These are phyloP conservation scores for Mesaphorura yosii DNA, from an alignment of 1,140 invertebrate genomes.

Conservation along the genomic window DNA sequence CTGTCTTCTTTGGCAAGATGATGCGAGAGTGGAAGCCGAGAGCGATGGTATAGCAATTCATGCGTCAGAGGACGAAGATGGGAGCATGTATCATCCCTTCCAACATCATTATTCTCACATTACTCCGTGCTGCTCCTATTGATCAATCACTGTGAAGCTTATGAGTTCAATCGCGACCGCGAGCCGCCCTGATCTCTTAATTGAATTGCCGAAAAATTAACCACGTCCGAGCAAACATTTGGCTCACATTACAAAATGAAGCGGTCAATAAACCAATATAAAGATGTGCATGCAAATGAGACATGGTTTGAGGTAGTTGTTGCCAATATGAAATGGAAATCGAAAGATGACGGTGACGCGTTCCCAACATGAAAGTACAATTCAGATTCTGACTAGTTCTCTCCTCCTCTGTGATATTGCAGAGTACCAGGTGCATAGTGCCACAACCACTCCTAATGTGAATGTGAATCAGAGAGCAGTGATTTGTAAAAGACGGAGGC, in stretches of 20 bases:
- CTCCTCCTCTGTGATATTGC: constrained; percentile 1
- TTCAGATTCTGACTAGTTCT: background rate
- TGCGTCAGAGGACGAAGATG: no score
- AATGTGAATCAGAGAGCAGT: background rate
- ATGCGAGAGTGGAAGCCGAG: no score
- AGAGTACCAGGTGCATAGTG: constrained; percentile 6
- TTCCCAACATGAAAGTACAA: background rate
- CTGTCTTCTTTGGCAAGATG: no score
- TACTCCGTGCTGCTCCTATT: no score
- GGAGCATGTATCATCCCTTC: no score
- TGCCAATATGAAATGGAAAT: background rate
- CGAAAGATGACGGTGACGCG: background rate
- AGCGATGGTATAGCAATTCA: no score
- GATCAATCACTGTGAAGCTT: no score
- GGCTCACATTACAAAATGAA: no score
- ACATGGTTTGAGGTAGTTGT: background rate
- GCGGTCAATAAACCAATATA: background rate
- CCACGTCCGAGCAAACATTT: background rate
- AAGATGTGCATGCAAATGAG: background rate
- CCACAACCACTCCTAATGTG: constrained; percentile 4
- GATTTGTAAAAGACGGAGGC: constrained; percentile 8
- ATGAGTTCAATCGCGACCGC: no score
- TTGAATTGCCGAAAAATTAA: background rate
- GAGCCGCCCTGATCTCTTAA: no score
- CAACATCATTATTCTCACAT: no score